Percentiles rank a stretch among this genome's conserved stretches.
Evolutionary conservation across 1,140 invertebrate species (phyloP).

Genomic region (Heliothis virescens): DNA sequence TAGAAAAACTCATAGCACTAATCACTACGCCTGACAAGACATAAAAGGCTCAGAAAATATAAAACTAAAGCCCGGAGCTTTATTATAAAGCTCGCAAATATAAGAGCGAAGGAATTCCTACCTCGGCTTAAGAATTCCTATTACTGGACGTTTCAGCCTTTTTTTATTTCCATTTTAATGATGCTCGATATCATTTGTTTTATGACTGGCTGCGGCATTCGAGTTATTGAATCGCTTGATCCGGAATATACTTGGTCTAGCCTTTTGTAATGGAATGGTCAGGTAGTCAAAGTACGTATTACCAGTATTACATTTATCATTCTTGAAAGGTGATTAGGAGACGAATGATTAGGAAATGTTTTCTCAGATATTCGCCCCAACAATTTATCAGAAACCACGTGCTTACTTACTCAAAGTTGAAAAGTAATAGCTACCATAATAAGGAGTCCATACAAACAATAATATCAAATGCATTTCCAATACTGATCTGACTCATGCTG

Average conservation of each 20-base stretch:
- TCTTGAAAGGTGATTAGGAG: neutral
- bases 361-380: no score
- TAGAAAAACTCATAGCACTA: neutral
- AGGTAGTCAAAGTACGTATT: no score
- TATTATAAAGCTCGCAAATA: conserved; percentile 28
- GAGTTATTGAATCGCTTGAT: neutral
- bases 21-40: neutral
- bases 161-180: conserved; percentile 33
- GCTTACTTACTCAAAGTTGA: neutral
- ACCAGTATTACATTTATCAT: no score
- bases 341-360: no score
- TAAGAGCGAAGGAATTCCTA: conserved; percentile 19
- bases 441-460: neutral
- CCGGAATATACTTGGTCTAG: neutral
- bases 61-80: neutral
- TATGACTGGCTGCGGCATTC: neutral
- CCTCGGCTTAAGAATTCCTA: conserved; percentile 30
- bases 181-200: conserved; percentile 24
- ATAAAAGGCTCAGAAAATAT: neutral
- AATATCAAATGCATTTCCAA: conserved; percentile 19
- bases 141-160: conserved; percentile 8
- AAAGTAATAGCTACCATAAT: neutral
- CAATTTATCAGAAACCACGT: neutral
- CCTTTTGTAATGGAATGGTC: no score
- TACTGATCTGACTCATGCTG: conserved; percentile 16